Percentiles rank a stretch among this genome's conserved stretches.
Conservation (phyloP, 2,797 vertebrate genomes). For the Chelmon rostratus region DNA sequence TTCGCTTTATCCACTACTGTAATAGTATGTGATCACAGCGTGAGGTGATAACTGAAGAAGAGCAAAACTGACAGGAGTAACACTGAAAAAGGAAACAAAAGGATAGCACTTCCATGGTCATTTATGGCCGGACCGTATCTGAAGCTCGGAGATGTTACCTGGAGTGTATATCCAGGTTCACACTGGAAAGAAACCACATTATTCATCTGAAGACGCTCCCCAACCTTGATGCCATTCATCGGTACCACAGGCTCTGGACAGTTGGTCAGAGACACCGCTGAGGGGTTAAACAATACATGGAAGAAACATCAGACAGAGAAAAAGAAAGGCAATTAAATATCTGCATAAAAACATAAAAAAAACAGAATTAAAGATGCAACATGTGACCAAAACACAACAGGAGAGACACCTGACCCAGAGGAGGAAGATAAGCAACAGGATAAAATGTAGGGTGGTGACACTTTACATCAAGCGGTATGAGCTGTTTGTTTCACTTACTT, state of each 20-base stretch:
- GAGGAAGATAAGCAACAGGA: neutral
- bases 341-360: conserved; percentile 4
- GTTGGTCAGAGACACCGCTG: conserved; percentile 93
- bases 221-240: conserved; percentile 93
- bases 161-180: conserved; percentile 95
- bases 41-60: neutral
- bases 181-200: conserved; percentile 98
- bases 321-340: neutral
- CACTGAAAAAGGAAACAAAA: conserved; percentile 6
- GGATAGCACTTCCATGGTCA: neutral
- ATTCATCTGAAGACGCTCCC: conserved; percentile 96
- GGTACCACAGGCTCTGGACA: conserved; percentile 95
- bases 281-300: conserved; percentile 23
- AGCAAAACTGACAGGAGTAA: neutral
- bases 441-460: neutral
- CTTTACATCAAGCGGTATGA: neutral
- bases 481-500: conserved; percentile 87
- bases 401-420: neutral
- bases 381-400: neutral
- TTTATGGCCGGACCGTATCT: neutral
- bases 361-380: neutral
- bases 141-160: conserved; percentile 81
- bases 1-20: conserved; percentile 6
- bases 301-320: conserved; percentile 15
- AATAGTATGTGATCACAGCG: neutral